Evolutionary conservation across 2,888 invertebrate species (phyloP), one percentile per base, ranked within the genome.

Genomic region (Sialis lutaria): DNA sequence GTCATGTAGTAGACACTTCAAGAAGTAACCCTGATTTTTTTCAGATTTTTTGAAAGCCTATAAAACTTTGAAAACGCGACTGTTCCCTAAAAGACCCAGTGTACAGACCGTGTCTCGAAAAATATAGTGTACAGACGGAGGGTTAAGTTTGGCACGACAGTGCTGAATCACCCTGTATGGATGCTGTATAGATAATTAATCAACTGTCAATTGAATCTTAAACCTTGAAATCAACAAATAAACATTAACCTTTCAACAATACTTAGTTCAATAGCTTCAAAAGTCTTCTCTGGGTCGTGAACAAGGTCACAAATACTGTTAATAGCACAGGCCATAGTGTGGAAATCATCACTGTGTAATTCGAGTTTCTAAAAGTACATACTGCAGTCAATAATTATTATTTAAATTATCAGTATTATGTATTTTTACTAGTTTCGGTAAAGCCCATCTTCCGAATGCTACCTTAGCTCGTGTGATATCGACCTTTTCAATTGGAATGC

Each of bases 231-330:
- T 32, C n/a, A 13, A 30, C 10, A 22, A 13, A 32, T 33, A 39
- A n/a, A n/a, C n/a, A n/a, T n/a, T 39, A 53, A 67, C 65, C 63
- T 62, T 48, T 64, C 63, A 7, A 65, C 59, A 45, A 71, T 58
- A 50, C 57, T 54, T 2, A 68, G 54, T 40, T 56, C 51, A 1
- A 70, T 56, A 6, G 67, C 68, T 55, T 67, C 64, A 40, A 59
- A 62, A 45, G 61, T 61, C 55, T 60, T 59, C 56, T 69, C 68
- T 2, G 71, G 67, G 56, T 68, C 61, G 35, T 66, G 62, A 8
- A 65, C 51, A 30, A 70, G 49, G 52, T 71, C 69, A 5, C 57
- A 56, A 35, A 71, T 56, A 30, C 61, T 65, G n/a, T 60, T 60
- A 5, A 70, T 51, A n/a, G 68, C 67, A 53, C 62, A 60, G 46